Conservation (phyloP, 2,113 vertebrate species). For the Tylochromis polylepis region DNA sequence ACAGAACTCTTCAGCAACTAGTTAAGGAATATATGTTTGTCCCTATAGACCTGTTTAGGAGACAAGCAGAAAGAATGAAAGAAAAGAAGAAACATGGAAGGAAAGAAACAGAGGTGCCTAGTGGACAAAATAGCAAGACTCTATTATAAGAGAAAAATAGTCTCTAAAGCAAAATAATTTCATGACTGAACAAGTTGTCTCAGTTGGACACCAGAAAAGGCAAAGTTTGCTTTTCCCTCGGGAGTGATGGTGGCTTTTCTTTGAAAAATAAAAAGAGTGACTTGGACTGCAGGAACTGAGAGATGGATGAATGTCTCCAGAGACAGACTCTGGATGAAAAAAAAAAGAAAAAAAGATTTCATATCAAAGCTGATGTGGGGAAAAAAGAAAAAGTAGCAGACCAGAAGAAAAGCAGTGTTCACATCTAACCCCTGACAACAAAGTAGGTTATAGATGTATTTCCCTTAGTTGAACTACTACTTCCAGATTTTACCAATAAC, state of each 20-base stretch:
- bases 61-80: neutral
- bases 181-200: neutral
- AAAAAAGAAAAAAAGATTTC: neutral
- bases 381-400: neutral
- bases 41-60: neutral
- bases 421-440: neutral
- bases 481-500: neutral
- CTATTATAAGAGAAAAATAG: neutral
- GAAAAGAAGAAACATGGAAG: neutral
- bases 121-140: neutral
- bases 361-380: neutral
- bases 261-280: neutral
- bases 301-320: neutral
- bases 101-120: neutral
- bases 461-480: neutral
- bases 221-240: neutral
- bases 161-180: neutral
- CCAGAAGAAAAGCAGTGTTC: neutral
- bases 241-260: neutral
- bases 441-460: neutral
- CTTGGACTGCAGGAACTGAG: neutral
- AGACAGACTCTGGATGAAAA: neutral
- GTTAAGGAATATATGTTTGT: neutral
- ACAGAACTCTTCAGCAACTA: neutral
- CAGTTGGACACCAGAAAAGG: neutral